Base-by-base conservation (phyloP, 1,140 invertebrate species). In the Drosophila kanapiae region DNA sequence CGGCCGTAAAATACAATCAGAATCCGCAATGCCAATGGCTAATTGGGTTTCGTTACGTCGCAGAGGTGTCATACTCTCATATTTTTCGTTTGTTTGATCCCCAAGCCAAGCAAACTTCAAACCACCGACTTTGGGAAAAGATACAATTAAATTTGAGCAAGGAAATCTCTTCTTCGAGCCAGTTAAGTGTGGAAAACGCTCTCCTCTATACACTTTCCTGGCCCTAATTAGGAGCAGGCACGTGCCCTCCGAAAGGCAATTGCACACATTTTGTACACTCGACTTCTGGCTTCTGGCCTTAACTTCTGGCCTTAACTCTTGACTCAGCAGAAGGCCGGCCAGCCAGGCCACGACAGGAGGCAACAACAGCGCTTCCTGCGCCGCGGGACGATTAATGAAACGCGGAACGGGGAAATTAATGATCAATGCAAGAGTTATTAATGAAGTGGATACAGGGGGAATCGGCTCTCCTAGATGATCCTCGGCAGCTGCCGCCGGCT, bases 361-460 rank as follows among this genome's bases (percentile, higher is more conserved):
- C 45, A 13, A 18, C 37, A 35, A 8, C 37, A 48, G 23, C 14
- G 35, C 60, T 38, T 27, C 38, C 48, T 45, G 35, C 43, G 18
- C 51, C 8, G 58, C 45, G 72, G 72, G 74, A 80, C 72, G 84
- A 87, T 87, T 88, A 87, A 87, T 87, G 80, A 79, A 88, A 76
- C 48, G 85, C 81, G 53, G 53, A n/a, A 56, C 35, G 83, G 82
- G 80, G 72, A 90, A 76, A 90, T 90, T 90, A 90, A 90, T 90
- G 85, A 90, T 90, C 85, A 81, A 69, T 76, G 78, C 53, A 58
- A 45, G 57, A 70, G 81, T 90, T 90, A 90, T 90, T 85, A 90
- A 90, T 90, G 85, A 88, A 90, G 78, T 69, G 59, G 53, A 31
- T 42, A 37, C 38, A 37, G 45, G 43, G 16, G 27, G 23, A 35